These are phyloP conservation scores for Agrotis clavis DNA, from an alignment of 2,888 invertebrate species.

Conservation along the genomic window DNA sequence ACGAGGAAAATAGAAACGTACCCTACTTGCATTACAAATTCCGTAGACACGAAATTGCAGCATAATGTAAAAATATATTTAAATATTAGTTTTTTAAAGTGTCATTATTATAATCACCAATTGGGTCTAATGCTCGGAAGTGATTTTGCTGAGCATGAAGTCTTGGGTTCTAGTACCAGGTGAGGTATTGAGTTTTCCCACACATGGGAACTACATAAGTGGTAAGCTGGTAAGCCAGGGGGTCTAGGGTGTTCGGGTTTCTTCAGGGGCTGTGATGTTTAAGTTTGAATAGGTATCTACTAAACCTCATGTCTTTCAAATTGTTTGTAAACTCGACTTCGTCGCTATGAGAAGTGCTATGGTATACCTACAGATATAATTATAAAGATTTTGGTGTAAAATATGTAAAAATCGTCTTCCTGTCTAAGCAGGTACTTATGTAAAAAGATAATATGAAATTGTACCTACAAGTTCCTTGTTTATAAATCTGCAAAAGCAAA, in stretches of 20 bases:
- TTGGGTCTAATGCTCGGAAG: neutral
- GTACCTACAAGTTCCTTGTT: too few relatives aligned
- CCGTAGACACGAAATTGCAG: neutral
- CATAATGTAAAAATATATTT: neutral
- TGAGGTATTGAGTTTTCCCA: neutral
- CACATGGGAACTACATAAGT: too few relatives aligned
- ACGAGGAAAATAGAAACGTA: too few relatives aligned
- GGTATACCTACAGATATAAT: neutral
- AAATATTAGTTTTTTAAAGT: neutral
- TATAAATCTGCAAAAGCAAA: neutral
- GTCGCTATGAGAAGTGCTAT: neutral
- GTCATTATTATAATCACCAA: neutral
- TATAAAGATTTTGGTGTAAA: too few relatives aligned
- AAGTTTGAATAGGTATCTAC: neutral
- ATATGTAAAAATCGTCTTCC: too few relatives aligned
- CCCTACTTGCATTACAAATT: neutral
- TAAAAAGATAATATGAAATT: neutral
- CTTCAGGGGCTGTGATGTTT: neutral
- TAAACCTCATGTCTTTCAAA: neutral
- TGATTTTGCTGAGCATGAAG: neutral
- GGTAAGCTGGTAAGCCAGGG: too few relatives aligned
- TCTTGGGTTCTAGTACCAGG: neutral
- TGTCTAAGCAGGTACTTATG: neutral
- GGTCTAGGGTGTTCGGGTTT: too few relatives aligned
- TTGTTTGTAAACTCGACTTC: too few relatives aligned